Conservation (phyloP, 1,140 invertebrate species). For the Aethina tumida region DNA sequence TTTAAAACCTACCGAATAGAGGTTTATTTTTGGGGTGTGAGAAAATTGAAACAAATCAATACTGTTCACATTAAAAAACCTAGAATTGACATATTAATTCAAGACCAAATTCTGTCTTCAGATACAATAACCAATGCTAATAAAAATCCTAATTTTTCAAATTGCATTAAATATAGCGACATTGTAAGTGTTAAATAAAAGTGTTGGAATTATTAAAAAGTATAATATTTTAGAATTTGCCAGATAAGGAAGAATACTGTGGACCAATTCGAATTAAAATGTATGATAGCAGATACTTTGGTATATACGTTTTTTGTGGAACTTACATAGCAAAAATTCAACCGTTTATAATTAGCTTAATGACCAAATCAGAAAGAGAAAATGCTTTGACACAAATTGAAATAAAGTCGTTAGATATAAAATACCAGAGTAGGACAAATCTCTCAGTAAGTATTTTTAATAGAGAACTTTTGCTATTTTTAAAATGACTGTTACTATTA, state of each 20-base stretch:
- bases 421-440: too few relatives aligned
- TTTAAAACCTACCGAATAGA: constrained; percentile 39
- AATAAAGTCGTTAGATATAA: too few relatives aligned
- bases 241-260: constrained; percentile 37
- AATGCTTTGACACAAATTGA: constrained; percentile 23
- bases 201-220: constrained; percentile 1
- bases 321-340: constrained; percentile 37
- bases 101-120: constrained; percentile 42
- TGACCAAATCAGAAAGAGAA: constrained; percentile 32
- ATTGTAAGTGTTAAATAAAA: constrained; percentile 33
- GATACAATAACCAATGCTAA: constrained; percentile 41
- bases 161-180: constrained; percentile 37
- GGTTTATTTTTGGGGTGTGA: constrained; percentile 52
- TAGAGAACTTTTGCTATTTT: too few relatives aligned
- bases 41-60: constrained; percentile 43
- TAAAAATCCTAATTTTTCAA: constrained; percentile 39
- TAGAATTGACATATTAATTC: constrained; percentile 44
- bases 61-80: constrained; percentile 40
- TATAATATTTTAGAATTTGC: constrained; percentile 36
- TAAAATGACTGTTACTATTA: too few relatives aligned
- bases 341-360: constrained; percentile 32
- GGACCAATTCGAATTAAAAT: constrained; percentile 45
- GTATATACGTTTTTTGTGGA: constrained; percentile 44
- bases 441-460: too few relatives aligned
- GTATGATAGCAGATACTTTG: constrained; percentile 50